Base-by-base conservation (phyloP, 2,113 vertebrate species). In the Scatophagus argus region DNA sequence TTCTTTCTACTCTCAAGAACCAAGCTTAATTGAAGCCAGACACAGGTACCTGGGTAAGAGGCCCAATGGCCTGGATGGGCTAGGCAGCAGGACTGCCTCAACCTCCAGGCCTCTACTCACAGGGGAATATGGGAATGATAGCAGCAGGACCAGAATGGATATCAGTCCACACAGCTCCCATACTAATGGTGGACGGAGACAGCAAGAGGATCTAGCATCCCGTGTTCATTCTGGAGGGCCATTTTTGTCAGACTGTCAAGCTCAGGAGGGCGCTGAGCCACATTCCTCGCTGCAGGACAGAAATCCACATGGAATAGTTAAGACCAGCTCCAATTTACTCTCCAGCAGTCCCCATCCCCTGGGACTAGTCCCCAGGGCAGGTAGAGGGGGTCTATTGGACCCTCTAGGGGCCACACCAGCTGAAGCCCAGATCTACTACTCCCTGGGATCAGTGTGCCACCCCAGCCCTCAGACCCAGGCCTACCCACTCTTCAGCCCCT, bases 381-480 rank as follows among this genome's bases (percentile, higher is more conserved):
- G 86, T 52, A 92, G 91, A 88, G 86, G 83, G 39, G 86, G 84
- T 16, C 61, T 89, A 61, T 44, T 92, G 75, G 92, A 94, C 47
- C 71, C 91, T 43, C 52, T 85, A 41, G 83, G 83, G 74, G 74
- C 68, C 51, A 89, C 90, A 64, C 79, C 88, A 67, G 80, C 92
- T 49, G 92, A 94, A 74, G 92, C 93, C 77, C 94, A 95, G 70
- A 92, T 95, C 55, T 94, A 93, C 79, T 94, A 95, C 84, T 91
- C 93, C 14, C 65, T 94, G 71, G 92, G 91, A 77, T 92, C 93
- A 2, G 86, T 92, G 46, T 90, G 81, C 64, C 89, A 88, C 51
- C 83, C 88, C 27, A 83, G 78, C 51, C 85, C 86, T 69, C 83
- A 86, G 66, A 44, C 77, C 54, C 89, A 91, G 70, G 58, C 86